Base-by-base conservation (phyloP, 2,888 invertebrate genomes). In the Drepanosiphum platanoidis region DNA sequence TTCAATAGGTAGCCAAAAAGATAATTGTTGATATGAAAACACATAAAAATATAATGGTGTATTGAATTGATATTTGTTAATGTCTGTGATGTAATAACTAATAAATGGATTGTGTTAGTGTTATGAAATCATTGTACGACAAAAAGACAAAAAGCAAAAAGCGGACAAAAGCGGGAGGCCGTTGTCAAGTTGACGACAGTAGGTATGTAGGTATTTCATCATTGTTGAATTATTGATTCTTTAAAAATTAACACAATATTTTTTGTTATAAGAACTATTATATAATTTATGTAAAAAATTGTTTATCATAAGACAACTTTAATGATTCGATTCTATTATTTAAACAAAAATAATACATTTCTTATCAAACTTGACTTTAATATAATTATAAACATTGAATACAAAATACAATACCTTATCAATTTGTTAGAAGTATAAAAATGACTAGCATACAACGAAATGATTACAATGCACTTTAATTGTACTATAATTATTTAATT, bases 161-260 rank as follows among this genome's bases (percentile, higher is more conserved):
- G 42, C 8, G 7, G 42, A 42, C 58, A 13, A 61, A 77, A 39
- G 61, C 27, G 52, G n/a, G 30, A 78, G 9, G 32, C 30, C 22
- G 52, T 52, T 66, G 30, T 64, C 32, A 42, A 42, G n/a, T 32
- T 77, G 27, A 72, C 58, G 42, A 78, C 30, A 78, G 13, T n/a
- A n/a, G n/a, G n/a, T n/a, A n/a, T n/a, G n/a, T n/a, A n/a, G n/a
- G n/a, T 64, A 39, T 64, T 77, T 78, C 30, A 9, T 42, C 78
- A 78, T 66, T 39, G 11, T 13, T 13, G 15, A 58, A 52, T 34
- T n/a, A 58, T 52, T 52, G 22, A 22, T 15, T 13, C 1, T 64
- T 30, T 13, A 13, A 11, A 39, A 39, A 27, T 22, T 22, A 74
- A n/a, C 4, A 30, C 22, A 32, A 74, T 52, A 32, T 11, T 32